phyloP scores from a whole-genome alignment of 2,888 invertebrate species.

The Drosophila atroscutellata region DNA sequence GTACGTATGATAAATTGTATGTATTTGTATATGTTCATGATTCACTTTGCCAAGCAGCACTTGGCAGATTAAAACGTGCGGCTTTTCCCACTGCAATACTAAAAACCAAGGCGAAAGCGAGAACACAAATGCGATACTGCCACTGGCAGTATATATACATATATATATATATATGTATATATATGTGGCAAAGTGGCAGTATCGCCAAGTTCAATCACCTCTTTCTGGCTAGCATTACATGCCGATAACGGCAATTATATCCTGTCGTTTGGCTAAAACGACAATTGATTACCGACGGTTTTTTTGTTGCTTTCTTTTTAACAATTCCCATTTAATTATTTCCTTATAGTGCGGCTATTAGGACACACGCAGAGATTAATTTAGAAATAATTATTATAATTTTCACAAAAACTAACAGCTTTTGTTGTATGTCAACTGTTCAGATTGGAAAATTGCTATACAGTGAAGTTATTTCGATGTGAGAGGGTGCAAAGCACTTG shows the following conservation, averaged over 20 bases:
- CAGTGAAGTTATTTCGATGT: not conserved
- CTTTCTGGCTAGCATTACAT: conserved; percentile 56
- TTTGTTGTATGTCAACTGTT: not conserved
- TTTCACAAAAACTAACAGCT: no score
- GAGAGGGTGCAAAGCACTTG: not conserved
- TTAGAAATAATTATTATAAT: not conserved
- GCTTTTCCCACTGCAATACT: conserved; percentile 9
- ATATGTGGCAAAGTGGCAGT: conserved; percentile 26
- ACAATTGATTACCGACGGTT: conserved; percentile 41
- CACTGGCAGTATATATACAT: no score
- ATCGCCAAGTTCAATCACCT: conserved; percentile 70
- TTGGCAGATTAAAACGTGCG: not conserved
- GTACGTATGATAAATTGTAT: not conserved
- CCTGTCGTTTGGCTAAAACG: conserved; percentile 41
- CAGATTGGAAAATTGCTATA: not conserved
- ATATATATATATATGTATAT: not conserved
- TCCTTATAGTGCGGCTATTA: not conserved
- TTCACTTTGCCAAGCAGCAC: not conserved
- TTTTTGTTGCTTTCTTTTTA: not conserved
- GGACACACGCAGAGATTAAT: not conserved
- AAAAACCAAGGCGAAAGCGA: conserved; percentile 26
- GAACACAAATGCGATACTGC: conserved; percentile 32
- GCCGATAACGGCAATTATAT: conserved; percentile 65
- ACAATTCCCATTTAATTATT: conserved; percentile 31
- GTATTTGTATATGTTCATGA: not conserved